Base-by-base conservation (phyloP, 2,888 invertebrate genomes). In the Tortricodes alternella region DNA sequence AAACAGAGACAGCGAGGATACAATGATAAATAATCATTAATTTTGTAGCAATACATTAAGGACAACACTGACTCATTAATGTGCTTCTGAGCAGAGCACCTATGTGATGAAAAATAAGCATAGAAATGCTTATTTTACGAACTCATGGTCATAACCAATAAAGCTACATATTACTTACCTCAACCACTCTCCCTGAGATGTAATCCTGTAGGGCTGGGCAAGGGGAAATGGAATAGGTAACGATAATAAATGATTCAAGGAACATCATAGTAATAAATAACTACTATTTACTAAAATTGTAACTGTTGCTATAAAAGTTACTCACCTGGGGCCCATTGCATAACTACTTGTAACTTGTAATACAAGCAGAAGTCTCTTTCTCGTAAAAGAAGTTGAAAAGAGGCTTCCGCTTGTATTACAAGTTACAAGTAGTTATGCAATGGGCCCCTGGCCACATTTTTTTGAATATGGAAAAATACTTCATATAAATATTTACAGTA, bases 401-500 rank as follows among this genome's bases (percentile, higher is more conserved):
- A n/a, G n/a, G n/a, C n/a, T n/a, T n/a, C n/a, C n/a, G n/a, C n/a
- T n/a, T n/a, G n/a, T n/a, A n/a, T n/a, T n/a, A n/a, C n/a, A n/a
- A n/a, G n/a, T n/a, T n/a, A n/a, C n/a, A n/a, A n/a, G n/a, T n/a
- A n/a, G n/a, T n/a, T n/a, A n/a, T n/a, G n/a, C n/a, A n/a, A n/a
- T n/a, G n/a, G n/a, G n/a, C n/a, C n/a, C n/a, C n/a, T 41, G 41
- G 34, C 15, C 27, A 27, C 34, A 15, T 27, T 43, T 5, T 21
- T 27, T 34, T 34, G 21, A 27, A 55, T 43, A 41, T 35, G 41
- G 48, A 27, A 21, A 49, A 46, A 32, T 46, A 38, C 43, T 34
- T 19, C 27, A 29, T 43, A 32, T 51, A 34, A 29, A 53, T 59
- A 64, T 59, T 61, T 62, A 64, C 63, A 62, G 35, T 57, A 58